Percentiles rank a stretch among this genome's conserved stretches.
These are phyloP conservation scores for Nemotelus pantherinus DNA, from an alignment of 2,888 invertebrate species.

Conservation along the genomic window DNA sequence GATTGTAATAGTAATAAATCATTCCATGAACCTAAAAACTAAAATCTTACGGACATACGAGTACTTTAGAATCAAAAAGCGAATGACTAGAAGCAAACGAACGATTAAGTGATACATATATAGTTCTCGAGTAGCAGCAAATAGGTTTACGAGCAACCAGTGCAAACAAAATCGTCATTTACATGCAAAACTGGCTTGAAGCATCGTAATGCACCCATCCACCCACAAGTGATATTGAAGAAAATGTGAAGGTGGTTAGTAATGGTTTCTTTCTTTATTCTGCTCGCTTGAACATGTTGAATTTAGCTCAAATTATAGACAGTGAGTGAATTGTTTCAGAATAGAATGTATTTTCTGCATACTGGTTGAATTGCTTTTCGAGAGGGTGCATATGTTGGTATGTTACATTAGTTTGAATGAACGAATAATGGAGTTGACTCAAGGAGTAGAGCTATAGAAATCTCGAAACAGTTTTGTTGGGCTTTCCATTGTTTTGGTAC, in stretches of 20 bases:
- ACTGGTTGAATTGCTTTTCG: background rate
- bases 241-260: constrained; percentile 23
- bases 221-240: constrained; percentile 34
- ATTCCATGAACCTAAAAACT: constrained; percentile 27
- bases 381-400: background rate
- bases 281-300: background rate
- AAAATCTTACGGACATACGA: background rate
- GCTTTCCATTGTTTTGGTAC: no score
- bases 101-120: background rate
- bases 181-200: constrained; percentile 7
- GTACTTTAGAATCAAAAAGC: constrained; percentile 11
- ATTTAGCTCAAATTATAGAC: background rate
- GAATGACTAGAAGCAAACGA: background rate
- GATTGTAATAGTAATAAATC: background rate
- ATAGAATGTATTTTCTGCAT: background rate
- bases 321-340: background rate
- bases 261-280: background rate
- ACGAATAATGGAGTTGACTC: background rate
- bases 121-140: background rate
- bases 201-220: background rate
- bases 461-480: no score
- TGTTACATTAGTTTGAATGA: background rate
- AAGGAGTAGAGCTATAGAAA: no score
- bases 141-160: background rate
- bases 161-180: background rate